Base-by-base conservation (phyloP, 1,140 invertebrate genomes). In the Oscheius sp. region DNA sequence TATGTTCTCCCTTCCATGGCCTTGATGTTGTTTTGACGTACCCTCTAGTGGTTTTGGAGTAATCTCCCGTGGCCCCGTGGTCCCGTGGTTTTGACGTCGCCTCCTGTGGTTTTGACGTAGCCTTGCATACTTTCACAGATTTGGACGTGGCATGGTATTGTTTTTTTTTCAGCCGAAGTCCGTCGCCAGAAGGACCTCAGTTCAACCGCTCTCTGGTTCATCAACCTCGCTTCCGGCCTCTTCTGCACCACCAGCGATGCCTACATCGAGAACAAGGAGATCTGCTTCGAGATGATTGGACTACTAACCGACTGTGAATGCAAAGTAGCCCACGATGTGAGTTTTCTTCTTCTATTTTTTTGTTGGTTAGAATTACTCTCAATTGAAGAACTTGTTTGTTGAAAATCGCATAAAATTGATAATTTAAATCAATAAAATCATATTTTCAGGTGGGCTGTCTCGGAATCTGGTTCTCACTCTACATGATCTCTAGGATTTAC, bases 401-500 rank as follows among this genome's bases (percentile, higher is more conserved):
- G n/a, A n/a, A n/a, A n/a, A n/a, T n/a, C n/a, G n/a, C n/a, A n/a
- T n/a, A n/a, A n/a, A n/a, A n/a, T n/a, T n/a, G n/a, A n/a, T n/a
- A n/a, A n/a, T n/a, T n/a, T n/a, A n/a, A n/a, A n/a, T n/a, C n/a
- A n/a, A n/a, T n/a, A n/a, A n/a, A n/a, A n/a, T n/a, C n/a, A n/a
- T n/a, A n/a, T n/a, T n/a, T 42, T 42, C 38, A 42, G 38, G 28
- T 55, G 15, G 49, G 49, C 49, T 55, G 49, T 23, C 49, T 20
- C 7, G 49, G 49, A 4, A 55, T 55, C 15, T 55, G 49, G 49
- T 55, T 20, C 23, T 7, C 49, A 20, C 49, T 55, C 7, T 55
- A 55, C 49, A 55, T 55, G 49, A 7, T 55, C 7, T 55, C 49
- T 15, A 55, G 49, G 49, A 55, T 55, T 23, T 55, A 55, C 49